A percentile compares a stretch with the other conserved stretches of the same genome.
Conservation (phyloP, 2,888 invertebrate genomes). For the Darwinula stevensoni region DNA sequence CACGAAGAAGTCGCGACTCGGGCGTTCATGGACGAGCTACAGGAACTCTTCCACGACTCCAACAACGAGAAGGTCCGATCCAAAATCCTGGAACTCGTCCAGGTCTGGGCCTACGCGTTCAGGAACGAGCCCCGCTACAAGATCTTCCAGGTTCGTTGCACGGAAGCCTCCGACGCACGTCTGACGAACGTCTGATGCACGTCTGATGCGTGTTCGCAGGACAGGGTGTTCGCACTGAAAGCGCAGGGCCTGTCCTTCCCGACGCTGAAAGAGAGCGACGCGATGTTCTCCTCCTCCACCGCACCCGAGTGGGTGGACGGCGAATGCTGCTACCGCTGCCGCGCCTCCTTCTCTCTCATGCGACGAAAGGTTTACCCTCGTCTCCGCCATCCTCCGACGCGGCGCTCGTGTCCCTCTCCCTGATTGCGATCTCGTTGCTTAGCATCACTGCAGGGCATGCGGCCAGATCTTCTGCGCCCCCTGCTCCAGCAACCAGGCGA, state of each 20-base stretch:
- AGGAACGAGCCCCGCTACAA: constrained; percentile 62
- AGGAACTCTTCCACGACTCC: constrained; percentile 52
- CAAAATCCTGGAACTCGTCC: constrained; percentile 76
- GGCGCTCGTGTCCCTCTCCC: too few species aligned
- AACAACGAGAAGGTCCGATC: constrained; percentile 26
- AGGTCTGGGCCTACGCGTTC: constrained; percentile 96
- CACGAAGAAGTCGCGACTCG: constrained; percentile 71
- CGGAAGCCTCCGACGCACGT: too few species aligned
- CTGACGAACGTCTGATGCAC: too few species aligned
- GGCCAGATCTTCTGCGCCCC: constrained; percentile 91
- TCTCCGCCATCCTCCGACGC: too few species aligned
- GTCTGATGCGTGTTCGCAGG: too few species aligned
- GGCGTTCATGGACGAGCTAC: constrained; percentile 73
- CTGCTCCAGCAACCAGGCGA: constrained; percentile 62
- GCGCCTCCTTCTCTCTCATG: constrained; percentile 50
- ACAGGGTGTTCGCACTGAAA: constrained; percentile 75
- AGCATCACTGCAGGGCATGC: constrained; percentile 91
- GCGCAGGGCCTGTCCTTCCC: constrained; percentile 79
- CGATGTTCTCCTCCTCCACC: constrained; percentile 89
- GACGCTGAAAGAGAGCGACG: constrained; percentile 70
- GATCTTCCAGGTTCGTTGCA: constrained; percentile 49
- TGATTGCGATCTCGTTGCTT: too few species aligned
- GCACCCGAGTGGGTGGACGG: constrained; percentile 97
- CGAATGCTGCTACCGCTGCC: constrained; percentile 73
- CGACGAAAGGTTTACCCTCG: constrained; percentile 35